Conservation (phyloP, 2,888 invertebrate genomes). For the Dasypogon diadema region DNA sequence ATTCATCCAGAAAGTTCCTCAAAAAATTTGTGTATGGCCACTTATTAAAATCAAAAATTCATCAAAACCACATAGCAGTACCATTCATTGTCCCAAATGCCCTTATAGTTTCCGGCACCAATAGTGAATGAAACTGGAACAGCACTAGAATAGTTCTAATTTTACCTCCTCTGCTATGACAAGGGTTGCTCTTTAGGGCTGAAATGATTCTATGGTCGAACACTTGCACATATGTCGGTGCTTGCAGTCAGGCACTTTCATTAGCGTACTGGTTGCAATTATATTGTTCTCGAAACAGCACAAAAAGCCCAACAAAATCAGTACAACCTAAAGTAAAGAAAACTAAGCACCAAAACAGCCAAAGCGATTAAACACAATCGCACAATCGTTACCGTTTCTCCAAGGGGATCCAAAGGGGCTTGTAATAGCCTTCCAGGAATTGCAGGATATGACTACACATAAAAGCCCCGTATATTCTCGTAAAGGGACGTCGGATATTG, state of each 20-base stretch:
- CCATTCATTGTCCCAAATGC: not conserved
- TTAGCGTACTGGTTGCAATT: constrained; percentile 52
- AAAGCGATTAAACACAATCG: constrained; percentile 55
- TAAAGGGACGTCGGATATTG: constrained; percentile 43
- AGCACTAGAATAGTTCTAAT: not conserved
- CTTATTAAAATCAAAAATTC: too few species aligned
- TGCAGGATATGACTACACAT: constrained; percentile 53
- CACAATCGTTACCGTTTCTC: constrained; percentile 51
- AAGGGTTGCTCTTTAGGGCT: not conserved
- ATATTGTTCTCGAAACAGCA: constrained; percentile 49
- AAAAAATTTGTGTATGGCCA: too few species aligned
- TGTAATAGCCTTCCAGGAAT: constrained; percentile 52
- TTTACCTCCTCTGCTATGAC: not conserved
- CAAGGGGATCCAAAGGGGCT: constrained; percentile 39
- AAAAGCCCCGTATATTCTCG: constrained; percentile 47
- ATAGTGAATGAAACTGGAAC: constrained; percentile 2
- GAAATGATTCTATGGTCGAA: constrained; percentile 46
- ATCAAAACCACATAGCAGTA: too few species aligned
- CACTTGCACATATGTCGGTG: constrained; percentile 37
- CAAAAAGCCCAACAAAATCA: constrained; percentile 29
- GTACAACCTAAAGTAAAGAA: constrained; percentile 44
- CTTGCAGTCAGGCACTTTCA: constrained; percentile 16
- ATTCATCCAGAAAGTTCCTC: too few species aligned
- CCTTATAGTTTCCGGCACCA: constrained; percentile 11
- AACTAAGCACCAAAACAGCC: constrained; percentile 47